Evolutionary conservation across 2,888 invertebrate species (phyloP), one percentile per base, ranked within the genome.

Genomic region (Sericinus montela): DNA sequence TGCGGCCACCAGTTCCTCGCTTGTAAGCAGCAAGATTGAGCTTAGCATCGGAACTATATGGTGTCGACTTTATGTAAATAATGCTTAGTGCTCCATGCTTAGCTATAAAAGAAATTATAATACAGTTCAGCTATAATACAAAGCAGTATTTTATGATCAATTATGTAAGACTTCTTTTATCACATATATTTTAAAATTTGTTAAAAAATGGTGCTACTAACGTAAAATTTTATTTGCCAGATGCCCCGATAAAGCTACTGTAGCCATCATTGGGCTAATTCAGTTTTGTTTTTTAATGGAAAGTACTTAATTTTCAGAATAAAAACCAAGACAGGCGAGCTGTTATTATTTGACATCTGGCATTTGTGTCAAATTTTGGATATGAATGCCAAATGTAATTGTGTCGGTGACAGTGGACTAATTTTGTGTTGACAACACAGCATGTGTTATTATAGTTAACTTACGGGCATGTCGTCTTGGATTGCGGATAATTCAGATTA

Each of bases 1-100:
- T 95, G 29, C 99, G 93, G 13, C 98, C 99, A 10, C 97, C 97
- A 14, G 96, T 95, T 23, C 97, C 97, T 56, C 94, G 90, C 75
- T 94, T 95, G 71, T 95, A 90, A 0, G 92, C 83, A 7, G 94
- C 90, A 46, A 93, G 69, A 78, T 93, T 93, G 54, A 90, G 90
- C 43, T 76, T 88, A 1, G 69, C 67, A 53, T 91, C 91, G 0
- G 90, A 84, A 63, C 91, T 90, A 65, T 92, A 92, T 49, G 89
- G 74, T 59, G 84, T 69, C 6, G 83, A 69, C 56, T 86, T 86
- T 58, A 87, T 77, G 68, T 85, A 89, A 67, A 88, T 68, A 64
- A 88, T 61, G 58, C 89, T 76, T 59, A 87, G 56, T 25, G 74
- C 73, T 32, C 85, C 87, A 63, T 75, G 71, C 58, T 79, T 67